Conservation (phyloP, 2,888 invertebrate species). For the Psylliodes chrysocephalus region DNA sequence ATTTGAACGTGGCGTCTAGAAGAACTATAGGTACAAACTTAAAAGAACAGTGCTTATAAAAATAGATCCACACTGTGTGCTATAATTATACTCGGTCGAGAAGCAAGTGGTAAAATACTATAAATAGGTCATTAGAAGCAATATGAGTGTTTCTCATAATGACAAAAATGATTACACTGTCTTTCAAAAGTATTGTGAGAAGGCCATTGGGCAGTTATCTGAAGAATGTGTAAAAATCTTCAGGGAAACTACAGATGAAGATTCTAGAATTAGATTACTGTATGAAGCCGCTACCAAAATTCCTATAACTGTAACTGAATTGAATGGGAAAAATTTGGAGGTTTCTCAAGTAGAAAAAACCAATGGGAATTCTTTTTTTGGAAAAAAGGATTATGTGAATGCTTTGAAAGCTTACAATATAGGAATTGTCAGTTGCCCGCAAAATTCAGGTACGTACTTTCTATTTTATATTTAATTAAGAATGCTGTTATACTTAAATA, state of each 20-base stretch:
- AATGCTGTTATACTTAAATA: no score
- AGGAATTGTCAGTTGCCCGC: slow-evolving; percentile 75
- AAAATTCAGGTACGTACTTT: slow-evolving; percentile 76
- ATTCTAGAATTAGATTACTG: slow-evolving; percentile 73
- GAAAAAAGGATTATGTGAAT: slow-evolving; percentile 74
- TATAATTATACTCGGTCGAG: slow-evolving; percentile 22
- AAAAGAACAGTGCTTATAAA: slow-evolving; percentile 12
- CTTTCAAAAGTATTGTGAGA: slow-evolving; percentile 74
- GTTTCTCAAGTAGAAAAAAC: slow-evolving; percentile 74
- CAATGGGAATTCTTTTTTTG: slow-evolving; percentile 78
- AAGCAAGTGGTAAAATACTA: slow-evolving; percentile 1
- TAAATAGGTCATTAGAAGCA: slow-evolving; percentile 31
- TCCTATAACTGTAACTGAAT: slow-evolving; percentile 49
- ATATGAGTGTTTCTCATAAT: slow-evolving; percentile 30
- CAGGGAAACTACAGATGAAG: slow-evolving; percentile 70
- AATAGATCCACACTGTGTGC: slow-evolving; percentile 18
- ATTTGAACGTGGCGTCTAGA: background rate
- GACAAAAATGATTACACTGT: slow-evolving; percentile 35
- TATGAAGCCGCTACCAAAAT: slow-evolving; percentile 62
- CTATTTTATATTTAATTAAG: no score
- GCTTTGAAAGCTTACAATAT: slow-evolving; percentile 78
- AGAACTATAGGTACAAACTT: slow-evolving; percentile 1
- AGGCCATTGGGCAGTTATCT: slow-evolving; percentile 61
- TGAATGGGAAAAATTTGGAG: slow-evolving; percentile 67
- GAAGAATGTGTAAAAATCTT: slow-evolving; percentile 73